A percentile compares a stretch with the other conserved stretches of the same genome.
Conservation (phyloP, 2,113 vertebrate genomes). For the Nycticebus coucang region DNA sequence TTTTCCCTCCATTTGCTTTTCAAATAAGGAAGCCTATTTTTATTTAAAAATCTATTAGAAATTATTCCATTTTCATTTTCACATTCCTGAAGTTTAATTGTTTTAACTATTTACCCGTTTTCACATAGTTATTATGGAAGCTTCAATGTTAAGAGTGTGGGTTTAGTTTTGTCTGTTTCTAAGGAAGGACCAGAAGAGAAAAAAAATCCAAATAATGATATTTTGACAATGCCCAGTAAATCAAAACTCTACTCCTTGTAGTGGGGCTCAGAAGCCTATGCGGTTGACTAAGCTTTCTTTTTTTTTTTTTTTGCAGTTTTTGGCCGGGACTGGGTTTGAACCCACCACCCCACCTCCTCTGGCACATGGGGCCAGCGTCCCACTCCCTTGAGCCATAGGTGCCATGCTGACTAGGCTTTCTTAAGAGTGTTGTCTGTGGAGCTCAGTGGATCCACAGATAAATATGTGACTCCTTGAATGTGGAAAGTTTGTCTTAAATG, state of each 20-base stretch:
- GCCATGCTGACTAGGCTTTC: not conserved
- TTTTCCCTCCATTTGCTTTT: not conserved
- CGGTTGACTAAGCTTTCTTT: not conserved
- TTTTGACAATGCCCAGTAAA: not conserved
- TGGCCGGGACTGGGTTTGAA: no score
- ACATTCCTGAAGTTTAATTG: not conserved
- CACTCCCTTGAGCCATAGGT: no score
- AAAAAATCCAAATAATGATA: not conserved
- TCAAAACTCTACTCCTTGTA: not conserved
- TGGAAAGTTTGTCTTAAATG: not conserved
- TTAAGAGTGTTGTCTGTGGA: not conserved
- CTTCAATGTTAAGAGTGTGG: not conserved
- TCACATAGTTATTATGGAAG: not conserved
- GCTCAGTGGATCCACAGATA: not conserved
- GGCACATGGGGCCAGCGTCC: no score
- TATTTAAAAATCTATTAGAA: not conserved
- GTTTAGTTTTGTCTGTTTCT: slow-evolving; percentile 30
- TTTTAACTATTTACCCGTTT: not conserved
- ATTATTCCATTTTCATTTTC: not conserved
- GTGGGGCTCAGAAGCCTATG: not conserved
- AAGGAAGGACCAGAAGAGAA: not conserved
- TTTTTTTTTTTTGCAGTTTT: no score
- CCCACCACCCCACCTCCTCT: no score
- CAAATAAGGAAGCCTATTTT: slow-evolving; percentile 1
- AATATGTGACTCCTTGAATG: not conserved